Evolutionary conservation across 2,113 vertebrate genomes (phyloP).

Genomic region (Nematolebias whitei): DNA sequence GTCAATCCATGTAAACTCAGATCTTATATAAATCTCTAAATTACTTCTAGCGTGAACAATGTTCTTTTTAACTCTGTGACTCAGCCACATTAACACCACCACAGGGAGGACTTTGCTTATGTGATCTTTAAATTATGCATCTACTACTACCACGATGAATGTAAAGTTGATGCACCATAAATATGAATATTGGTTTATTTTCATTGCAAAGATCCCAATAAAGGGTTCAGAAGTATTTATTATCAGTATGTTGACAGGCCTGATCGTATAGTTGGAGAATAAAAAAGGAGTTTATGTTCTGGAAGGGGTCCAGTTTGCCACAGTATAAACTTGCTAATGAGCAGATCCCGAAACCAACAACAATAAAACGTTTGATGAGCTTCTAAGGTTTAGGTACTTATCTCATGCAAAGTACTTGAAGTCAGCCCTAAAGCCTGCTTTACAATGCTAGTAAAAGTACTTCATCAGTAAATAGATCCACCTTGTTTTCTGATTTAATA

Average conservation of each 20-base stretch:
- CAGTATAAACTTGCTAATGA: not conserved
- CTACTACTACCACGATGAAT: not conserved
- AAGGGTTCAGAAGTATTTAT: not conserved
- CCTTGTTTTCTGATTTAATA: too few species aligned
- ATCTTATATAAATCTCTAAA: not conserved
- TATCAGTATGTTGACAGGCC: not conserved
- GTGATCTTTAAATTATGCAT: not conserved
- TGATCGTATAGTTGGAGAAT: not conserved
- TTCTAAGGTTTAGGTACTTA: not conserved
- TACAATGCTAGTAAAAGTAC: not conserved
- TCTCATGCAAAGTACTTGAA: not conserved
- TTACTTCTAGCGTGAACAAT: constrained; percentile 20
- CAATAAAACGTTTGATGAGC: not conserved
- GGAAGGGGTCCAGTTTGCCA: not conserved
- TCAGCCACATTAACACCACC: too few species aligned
- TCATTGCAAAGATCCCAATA: too few species aligned
- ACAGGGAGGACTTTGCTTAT: not conserved
- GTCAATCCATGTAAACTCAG: constrained; percentile 20
- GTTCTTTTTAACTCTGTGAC: not conserved
- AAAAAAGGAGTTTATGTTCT: not conserved
- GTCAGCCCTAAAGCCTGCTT: not conserved
- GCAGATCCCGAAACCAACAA: not conserved
- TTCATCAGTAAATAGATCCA: too few species aligned
- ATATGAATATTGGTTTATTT: not conserved
- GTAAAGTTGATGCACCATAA: not conserved